Evolutionary conservation across 2,888 invertebrate genomes (phyloP).

Genomic region (Clanis bilineata): DNA sequence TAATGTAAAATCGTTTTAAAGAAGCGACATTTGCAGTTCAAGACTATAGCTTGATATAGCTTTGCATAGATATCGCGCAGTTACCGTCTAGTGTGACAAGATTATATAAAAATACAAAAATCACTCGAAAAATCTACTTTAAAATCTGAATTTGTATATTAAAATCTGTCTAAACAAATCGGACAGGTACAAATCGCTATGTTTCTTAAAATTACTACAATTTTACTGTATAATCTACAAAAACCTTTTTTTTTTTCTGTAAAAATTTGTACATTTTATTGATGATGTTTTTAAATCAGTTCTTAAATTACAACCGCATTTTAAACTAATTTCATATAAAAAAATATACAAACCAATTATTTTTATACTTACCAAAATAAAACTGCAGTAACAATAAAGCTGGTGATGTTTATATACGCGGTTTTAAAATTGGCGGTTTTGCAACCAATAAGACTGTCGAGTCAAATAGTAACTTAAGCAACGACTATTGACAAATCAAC

Average conservation of each 20-base stretch:
- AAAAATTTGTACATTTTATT: constrained; percentile 9
- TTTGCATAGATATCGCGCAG: neutral
- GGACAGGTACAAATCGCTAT: constrained; percentile 12
- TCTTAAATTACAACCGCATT: neutral
- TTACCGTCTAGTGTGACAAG: neutral
- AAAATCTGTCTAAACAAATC: constrained; percentile 13
- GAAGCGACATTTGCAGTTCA: no score
- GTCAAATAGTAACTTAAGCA: no score
- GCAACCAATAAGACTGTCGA: no score
- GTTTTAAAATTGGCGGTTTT: no score
- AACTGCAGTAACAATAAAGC: no score
- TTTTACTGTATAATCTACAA: neutral
- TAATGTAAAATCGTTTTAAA: no score
- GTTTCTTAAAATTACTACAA: neutral
- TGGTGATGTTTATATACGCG: no score
- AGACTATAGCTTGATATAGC: neutral
- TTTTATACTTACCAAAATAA: no score
- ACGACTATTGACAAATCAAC: no score
- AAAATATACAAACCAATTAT: neutral
- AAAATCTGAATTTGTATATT: neutral
- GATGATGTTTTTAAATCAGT: neutral
- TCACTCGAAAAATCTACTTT: neutral
- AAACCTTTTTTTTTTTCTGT: neutral
- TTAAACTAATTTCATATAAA: neutral
- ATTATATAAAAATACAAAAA: neutral